phyloP scores from a whole-genome alignment of 2,797 vertebrate species.

The Toxotes lorentzi region DNA sequence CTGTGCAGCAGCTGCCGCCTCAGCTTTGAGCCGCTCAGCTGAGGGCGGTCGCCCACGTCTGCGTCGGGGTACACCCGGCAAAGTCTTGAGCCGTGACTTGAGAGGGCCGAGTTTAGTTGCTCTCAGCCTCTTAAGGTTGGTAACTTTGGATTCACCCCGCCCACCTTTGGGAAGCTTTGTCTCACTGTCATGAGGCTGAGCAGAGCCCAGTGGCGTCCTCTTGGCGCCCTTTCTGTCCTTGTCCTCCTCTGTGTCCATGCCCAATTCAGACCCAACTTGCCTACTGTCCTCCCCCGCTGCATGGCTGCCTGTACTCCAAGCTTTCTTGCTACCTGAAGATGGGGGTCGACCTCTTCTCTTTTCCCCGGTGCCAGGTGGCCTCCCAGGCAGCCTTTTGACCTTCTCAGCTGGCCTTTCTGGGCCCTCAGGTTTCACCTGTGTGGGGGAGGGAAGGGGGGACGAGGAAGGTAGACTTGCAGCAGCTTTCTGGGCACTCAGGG shows the following conservation, averaged over 20 bases:
- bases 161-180: slow-evolving; percentile 78
- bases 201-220: slow-evolving; percentile 87
- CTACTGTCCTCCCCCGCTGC: slow-evolving; percentile 84
- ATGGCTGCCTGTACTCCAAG: slow-evolving; percentile 77
- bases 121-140: slow-evolving; percentile 94
- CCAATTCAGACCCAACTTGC: slow-evolving; percentile 80
- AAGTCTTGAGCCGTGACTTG: slow-evolving; percentile 93
- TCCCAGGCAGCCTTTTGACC: slow-evolving; percentile 91
- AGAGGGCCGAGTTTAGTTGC: slow-evolving; percentile 93
- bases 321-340: slow-evolving; percentile 79
- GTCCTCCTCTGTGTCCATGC: slow-evolving; percentile 86
- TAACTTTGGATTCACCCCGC: slow-evolving; percentile 82
- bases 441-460: slow-evolving; percentile 83
- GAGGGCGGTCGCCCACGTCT: slow-evolving; percentile 94
- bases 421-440: slow-evolving; percentile 87
- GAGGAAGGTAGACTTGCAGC: slow-evolving; percentile 84
- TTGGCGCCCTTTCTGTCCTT: slow-evolving; percentile 89
- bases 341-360: slow-evolving; percentile 96
- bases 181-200: slow-evolving; percentile 87
- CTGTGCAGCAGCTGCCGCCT: slow-evolving; percentile 81
- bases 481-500: slow-evolving; percentile 88
- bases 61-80: slow-evolving; percentile 89
- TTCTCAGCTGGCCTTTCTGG: slow-evolving; percentile 88
- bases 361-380: slow-evolving; percentile 90
- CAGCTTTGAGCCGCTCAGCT: slow-evolving; percentile 92